These are phyloP conservation scores for Nephrotoma guestfalica DNA, from an alignment of 2,888 invertebrate genomes.

Conservation along the genomic window DNA sequence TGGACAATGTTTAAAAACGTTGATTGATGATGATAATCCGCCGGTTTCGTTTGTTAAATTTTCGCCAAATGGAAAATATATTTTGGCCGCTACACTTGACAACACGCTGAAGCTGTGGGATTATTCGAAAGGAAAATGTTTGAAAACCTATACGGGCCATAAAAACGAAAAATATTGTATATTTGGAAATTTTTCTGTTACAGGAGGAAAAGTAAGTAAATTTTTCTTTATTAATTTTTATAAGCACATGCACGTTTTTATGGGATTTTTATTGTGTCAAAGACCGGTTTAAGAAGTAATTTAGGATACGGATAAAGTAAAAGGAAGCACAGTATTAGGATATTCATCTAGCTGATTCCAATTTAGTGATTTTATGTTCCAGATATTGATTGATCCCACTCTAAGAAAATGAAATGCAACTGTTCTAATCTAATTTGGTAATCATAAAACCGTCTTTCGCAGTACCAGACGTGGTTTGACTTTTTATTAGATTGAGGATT, in stretches of 20 bases:
- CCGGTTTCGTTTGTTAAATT: constrained; percentile 99
- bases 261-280: no score
- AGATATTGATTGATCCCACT: no score
- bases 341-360: no score
- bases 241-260: neutral
- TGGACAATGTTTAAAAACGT: constrained; percentile 96
- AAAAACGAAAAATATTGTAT: constrained; percentile 99
- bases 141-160: constrained; percentile 97
- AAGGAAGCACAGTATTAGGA: no score
- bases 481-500: no score
- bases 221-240: neutral
- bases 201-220: constrained; percentile 82
- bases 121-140: constrained; percentile 94
- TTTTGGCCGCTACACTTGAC: constrained; percentile 93
- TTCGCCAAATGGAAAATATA: constrained; percentile 99
- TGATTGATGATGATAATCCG: constrained; percentile 99
- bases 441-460: no score
- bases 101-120: constrained; percentile 99
- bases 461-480: no score
- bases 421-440: no score
- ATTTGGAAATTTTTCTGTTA: constrained; percentile 99
- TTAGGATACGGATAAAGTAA: no score
- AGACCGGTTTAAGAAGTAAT: no score
- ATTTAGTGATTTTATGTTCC: no score
- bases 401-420: no score